Conservation (phyloP, 2,888 invertebrate species). For the Zeuzera pyrina region DNA sequence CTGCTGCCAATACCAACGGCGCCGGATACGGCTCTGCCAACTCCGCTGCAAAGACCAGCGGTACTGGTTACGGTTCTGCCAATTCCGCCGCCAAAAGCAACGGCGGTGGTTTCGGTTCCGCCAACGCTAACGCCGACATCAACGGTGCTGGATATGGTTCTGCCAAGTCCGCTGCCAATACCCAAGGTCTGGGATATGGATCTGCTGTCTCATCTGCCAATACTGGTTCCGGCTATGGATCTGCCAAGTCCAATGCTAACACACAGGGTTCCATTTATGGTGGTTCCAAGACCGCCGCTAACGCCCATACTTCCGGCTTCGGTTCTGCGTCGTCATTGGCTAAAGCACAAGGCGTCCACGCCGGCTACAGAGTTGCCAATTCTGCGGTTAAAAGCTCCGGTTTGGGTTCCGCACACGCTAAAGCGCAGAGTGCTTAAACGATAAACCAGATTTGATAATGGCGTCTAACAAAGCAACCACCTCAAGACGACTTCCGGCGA, state of each 20-base stretch:
- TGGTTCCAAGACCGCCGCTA: constrained; percentile 30
- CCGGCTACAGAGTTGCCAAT: constrained; percentile 40
- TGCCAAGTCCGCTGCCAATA: constrained; percentile 18
- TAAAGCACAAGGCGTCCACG: constrained; percentile 32
- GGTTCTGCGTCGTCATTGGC: constrained; percentile 43
- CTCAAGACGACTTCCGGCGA: constrained; percentile 51
- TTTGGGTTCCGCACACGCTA: constrained; percentile 41
- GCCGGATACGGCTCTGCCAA: constrained; percentile 18
- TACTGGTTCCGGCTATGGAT: constrained; percentile 21
- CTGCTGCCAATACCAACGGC: constrained; percentile 8
- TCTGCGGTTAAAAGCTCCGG: constrained; percentile 38
- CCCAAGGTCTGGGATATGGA: constrained; percentile 10
- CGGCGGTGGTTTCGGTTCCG: constrained; percentile 21
- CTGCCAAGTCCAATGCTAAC: constrained; percentile 18
- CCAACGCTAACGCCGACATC: constrained; percentile 12
- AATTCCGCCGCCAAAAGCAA: constrained; percentile 25
- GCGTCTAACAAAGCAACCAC: constrained; percentile 35
- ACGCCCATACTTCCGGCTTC: constrained; percentile 36
- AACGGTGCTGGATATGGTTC: constrained; percentile 14
- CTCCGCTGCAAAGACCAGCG: constrained; percentile 21
- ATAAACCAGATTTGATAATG: constrained; percentile 5
- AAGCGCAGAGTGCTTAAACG: constrained; percentile 38
- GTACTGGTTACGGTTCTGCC: constrained; percentile 17
- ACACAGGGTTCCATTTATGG: constrained; percentile 18
- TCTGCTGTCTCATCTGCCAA: constrained; percentile 23